Percentiles rank a stretch among this genome's conserved stretches.
phyloP scores from a whole-genome alignment of 2,888 invertebrate species.

The Gasteruption jaculator region DNA sequence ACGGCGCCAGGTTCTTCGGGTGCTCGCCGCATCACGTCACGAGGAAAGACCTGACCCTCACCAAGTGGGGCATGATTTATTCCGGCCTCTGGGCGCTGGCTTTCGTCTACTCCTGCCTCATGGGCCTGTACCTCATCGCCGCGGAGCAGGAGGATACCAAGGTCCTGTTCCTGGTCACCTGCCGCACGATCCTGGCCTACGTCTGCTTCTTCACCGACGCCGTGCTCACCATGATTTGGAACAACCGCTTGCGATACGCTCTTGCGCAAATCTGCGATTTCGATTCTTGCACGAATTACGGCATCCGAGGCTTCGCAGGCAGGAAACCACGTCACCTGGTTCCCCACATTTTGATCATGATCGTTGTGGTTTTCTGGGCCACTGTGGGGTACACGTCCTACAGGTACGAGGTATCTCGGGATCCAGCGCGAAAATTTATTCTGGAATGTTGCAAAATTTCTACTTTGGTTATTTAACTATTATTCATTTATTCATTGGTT shows the following conservation, averaged over 20 bases:
- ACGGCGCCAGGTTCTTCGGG: constrained; percentile 27
- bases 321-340: constrained; percentile 8
- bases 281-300: constrained; percentile 24
- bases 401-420: constrained; percentile 18
- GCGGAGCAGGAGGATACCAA: constrained; percentile 18
- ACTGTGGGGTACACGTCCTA: constrained; percentile 27
- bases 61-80: constrained; percentile 24
- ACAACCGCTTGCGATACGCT: constrained; percentile 23
- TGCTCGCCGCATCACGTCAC: constrained; percentile 21
- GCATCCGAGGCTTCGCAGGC: constrained; percentile 7
- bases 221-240: constrained; percentile 22
- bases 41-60: constrained; percentile 23
- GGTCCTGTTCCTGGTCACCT: constrained; percentile 18
- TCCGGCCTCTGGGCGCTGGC: constrained; percentile 19
- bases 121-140: constrained; percentile 21
- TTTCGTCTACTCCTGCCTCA: constrained; percentile 13
- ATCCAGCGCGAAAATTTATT: not conserved
- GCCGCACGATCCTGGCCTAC: constrained; percentile 24
- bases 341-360: constrained; percentile 12
- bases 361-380: constrained; percentile 23
- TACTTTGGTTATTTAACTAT: too few species aligned
- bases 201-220: constrained; percentile 25
- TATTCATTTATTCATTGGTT: too few species aligned
- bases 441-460: too few species aligned
- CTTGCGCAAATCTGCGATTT: constrained; percentile 26